Base-by-base conservation (phyloP, 2,888 invertebrate species). In the Drosophila limbata region DNA sequence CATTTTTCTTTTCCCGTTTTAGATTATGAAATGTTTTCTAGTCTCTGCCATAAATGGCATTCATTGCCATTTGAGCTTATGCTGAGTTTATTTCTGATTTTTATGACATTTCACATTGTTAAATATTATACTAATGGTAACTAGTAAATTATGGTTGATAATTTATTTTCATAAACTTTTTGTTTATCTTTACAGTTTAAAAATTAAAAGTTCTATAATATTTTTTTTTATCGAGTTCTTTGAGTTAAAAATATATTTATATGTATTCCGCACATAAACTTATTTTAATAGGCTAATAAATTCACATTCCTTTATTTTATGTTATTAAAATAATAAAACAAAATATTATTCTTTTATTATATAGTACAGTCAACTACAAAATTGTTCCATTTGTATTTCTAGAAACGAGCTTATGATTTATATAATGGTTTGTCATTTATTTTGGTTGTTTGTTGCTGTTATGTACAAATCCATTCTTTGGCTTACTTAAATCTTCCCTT, bases 11-110 rank as follows among this genome's bases (percentile, higher is more conserved):
- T 5, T 62, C 15, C 19, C 11, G 10, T 1, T 53, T 42, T n/a
- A 37, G 69, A 39, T 57, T 69, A 66, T 73, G 68, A 69, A 83
- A 52, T 62, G 63, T 62, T 60, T 68, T 48, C 63, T 65, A 63
- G 82, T 52, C 3, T 31, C 44, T 59, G 65, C 37, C 42, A 57
- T 65, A 63, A 77, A 86, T 77, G 52, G 80, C 48, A 66, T 67
- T 62, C 47, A 47, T 51, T 66, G 28, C 28, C 28, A 28, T 28
- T 65, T 70, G 73, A 81, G 84, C 60, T 67, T 61, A 59, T 67
- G 67, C 62, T 77, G 19, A 83, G 77, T 69, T 86, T 37, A 0
- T 21, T 0, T 35, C 55, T 40, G 17, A 0, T 10, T 37, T 57
- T 47, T 50, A 50, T 35, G 19, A 35, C 50, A 21, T 50, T 48